Percentiles rank a stretch among this genome's conserved stretches.
Evolutionary conservation across 2,888 invertebrate species (phyloP).

Genomic region (Salticus scenicus): DNA sequence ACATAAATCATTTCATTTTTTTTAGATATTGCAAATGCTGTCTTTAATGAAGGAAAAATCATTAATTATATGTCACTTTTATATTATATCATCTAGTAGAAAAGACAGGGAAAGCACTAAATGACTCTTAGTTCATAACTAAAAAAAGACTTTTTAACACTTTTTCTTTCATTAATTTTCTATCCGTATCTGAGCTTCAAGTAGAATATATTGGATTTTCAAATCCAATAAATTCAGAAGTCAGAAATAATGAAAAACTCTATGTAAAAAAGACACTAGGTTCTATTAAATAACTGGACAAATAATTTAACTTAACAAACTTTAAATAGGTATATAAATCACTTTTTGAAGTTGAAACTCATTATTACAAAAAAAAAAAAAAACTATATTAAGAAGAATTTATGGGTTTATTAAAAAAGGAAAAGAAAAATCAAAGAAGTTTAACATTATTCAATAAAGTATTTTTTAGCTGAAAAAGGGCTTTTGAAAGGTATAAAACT

Average conservation of each 20-base stretch:
- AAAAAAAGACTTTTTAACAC: neutral
- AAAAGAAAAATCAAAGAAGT: no score
- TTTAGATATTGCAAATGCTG: constrained; percentile 43
- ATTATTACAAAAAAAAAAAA: no score
- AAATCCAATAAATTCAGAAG: neutral
- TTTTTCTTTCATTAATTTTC: neutral
- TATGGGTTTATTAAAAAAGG: no score
- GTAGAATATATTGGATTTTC: neutral
- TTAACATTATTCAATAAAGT: no score
- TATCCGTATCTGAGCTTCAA: neutral
- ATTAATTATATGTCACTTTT: constrained; percentile 41
- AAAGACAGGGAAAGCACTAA: constrained; percentile 6
- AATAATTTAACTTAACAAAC: neutral
- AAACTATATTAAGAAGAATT: no score
- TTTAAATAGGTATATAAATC: neutral
- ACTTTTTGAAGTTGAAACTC: neutral
- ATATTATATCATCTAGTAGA: neutral
- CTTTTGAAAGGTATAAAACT: no score
- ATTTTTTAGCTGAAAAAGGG: no score
- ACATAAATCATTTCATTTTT: constrained; percentile 47
- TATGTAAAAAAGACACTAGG: neutral
- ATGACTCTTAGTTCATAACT: neutral
- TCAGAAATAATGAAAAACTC: neutral
- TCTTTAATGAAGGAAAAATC: constrained; percentile 57
- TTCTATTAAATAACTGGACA: neutral